A percentile compares a stretch with the other conserved stretches of the same genome.
These are phyloP conservation scores for Tricholauxania praeusta DNA, from an alignment of 2,888 invertebrate species.

Conservation along the genomic window DNA sequence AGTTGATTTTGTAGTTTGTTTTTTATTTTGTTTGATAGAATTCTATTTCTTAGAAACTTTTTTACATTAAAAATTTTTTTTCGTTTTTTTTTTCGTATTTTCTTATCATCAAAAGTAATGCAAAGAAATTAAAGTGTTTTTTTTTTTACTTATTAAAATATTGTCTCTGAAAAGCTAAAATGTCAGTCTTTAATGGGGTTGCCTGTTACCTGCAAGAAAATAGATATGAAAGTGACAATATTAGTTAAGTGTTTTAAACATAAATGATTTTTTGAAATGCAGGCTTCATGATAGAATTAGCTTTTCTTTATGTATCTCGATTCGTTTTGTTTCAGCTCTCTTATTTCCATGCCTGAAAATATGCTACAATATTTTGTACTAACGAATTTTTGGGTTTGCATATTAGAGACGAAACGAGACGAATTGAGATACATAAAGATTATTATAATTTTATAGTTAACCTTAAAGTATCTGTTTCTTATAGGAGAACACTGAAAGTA, in stretches of 20 bases:
- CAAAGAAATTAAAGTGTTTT: slow-evolving; percentile 46
- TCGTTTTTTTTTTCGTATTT: slow-evolving; percentile 37
- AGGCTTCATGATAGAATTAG: no score
- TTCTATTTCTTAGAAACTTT: slow-evolving; percentile 13
- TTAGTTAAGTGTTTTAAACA: not conserved
- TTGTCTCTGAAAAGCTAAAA: slow-evolving; percentile 69
- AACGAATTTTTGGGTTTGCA: no score
- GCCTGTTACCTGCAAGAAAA: slow-evolving; percentile 48
- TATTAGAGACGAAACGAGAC: no score
- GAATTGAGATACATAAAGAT: no score
- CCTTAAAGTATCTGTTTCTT: no score
- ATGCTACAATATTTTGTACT: no score
- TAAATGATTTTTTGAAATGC: not conserved
- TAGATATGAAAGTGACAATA: not conserved
- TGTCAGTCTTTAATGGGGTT: slow-evolving; percentile 68
- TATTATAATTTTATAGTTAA: no score
- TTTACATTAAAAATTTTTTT: not conserved
- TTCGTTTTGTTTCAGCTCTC: no score
- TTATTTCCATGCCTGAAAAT: no score
- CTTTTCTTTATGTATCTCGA: no score
- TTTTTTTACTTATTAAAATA: slow-evolving; percentile 58
- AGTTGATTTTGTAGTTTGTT: slow-evolving; percentile 31
- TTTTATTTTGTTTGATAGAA: slow-evolving; percentile 10
- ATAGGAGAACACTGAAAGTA: no score
- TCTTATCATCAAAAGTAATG: slow-evolving; percentile 44